Percentiles rank a stretch among this genome's conserved stretches.
phyloP scores from a whole-genome alignment of 2,797 vertebrate genomes.

The Hypotaenidia okinawae region DNA sequence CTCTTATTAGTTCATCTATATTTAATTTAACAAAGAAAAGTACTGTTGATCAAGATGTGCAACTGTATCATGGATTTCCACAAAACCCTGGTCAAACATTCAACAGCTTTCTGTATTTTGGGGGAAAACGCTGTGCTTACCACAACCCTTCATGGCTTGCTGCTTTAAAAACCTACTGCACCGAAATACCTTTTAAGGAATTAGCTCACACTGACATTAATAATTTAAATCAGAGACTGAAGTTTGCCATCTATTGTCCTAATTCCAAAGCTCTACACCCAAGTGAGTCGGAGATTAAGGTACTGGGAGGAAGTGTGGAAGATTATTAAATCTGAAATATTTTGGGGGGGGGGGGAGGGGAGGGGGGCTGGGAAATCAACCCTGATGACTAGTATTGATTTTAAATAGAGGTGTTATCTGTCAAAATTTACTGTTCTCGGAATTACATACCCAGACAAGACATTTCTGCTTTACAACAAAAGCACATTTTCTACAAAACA shows the following conservation, averaged over 20 bases:
- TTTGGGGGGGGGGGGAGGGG: neutral
- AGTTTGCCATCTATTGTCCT: neutral
- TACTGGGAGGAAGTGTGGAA: neutral
- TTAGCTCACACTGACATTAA: neutral
- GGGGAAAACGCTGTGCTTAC: neutral
- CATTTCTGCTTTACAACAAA: slow-evolving; percentile 53
- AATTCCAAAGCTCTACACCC: neutral
- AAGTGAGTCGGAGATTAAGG: neutral
- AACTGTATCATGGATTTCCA: neutral
- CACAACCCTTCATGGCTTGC: neutral
- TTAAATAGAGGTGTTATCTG: neutral
- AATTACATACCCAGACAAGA: neutral
- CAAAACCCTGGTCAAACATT: neutral
- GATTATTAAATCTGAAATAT: neutral
- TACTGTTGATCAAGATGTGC: neutral
- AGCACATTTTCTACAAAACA: slow-evolving; percentile 72
- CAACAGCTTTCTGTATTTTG: neutral
- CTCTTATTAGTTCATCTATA: neutral
- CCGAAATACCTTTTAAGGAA: neutral
- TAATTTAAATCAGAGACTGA: neutral
- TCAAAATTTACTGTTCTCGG: neutral
- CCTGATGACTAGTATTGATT: neutral
- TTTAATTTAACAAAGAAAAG: neutral
- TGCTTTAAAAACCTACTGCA: slow-evolving; percentile 4
- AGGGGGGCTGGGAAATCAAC: accelerated